Evolutionary conservation across 2,113 vertebrate species (phyloP), one percentile per base, ranked within the genome.

Genomic region (Tonatia bakeri): DNA sequence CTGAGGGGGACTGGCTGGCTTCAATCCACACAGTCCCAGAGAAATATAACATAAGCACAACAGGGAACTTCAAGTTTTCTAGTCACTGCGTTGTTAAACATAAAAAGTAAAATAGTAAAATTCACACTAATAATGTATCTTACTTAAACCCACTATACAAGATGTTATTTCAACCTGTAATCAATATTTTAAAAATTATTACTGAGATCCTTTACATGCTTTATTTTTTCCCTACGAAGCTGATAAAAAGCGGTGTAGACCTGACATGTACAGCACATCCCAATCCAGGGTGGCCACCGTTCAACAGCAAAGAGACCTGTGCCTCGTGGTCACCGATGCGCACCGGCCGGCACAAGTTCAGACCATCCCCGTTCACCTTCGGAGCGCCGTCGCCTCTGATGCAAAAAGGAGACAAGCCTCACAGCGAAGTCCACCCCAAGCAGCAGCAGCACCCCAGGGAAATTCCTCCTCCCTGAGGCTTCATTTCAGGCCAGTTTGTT

Each of bases 401-500:
- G 22, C 82, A 83, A 56, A 96, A 77, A 45, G 38, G 70, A 31
- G 14, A 33, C 36, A 4, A 75, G 38, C n/a, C 36, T 72, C 70
- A 20, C 22, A 24, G 56, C 81, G 69, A 75, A 91, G 86, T 79
- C 84, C 81, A 81, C 81, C 81, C 73, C 47, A 17, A 38, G 47
- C 88, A 38, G 91, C 1, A 75, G 75, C 2, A 76, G 75, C n/a
- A 20, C 87, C 47, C 90, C 26, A 20, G 59, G 77, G 89, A 96
- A 38, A 11, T 6, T 19, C 17, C 20, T 64, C 59, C 77, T 95
- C 92, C 94, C 91, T 22, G 11, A 52, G 52, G 95, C 91, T 86
- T 89, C 84, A 28, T 92, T 92, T 52, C 65, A 90, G 81, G 65
- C 20, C 82, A 96, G 92, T 56, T 0, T 45, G 93, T 93, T 83